phyloP scores from a whole-genome alignment of 2,888 invertebrate species.

The Hypsopygia costalis region DNA sequence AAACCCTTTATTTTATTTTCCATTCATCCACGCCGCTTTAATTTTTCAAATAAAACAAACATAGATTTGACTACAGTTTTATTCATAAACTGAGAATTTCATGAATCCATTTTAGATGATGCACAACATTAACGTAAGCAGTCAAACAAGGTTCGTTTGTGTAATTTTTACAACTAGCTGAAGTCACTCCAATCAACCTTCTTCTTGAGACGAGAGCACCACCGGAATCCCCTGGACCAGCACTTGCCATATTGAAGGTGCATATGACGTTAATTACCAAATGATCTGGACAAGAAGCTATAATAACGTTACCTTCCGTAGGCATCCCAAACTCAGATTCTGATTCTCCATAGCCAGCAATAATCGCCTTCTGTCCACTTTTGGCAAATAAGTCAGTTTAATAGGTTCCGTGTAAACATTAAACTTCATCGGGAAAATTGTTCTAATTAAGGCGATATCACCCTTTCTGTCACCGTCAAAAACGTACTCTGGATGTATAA shows the following conservation, averaged over 20 bases:
- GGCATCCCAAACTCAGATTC: slow-evolving; percentile 15
- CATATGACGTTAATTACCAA: slow-evolving; percentile 22
- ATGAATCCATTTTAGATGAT: slow-evolving; percentile 27
- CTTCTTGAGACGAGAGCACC: slow-evolving; percentile 25
- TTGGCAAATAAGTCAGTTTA: slow-evolving; percentile 10
- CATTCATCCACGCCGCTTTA: too few species aligned
- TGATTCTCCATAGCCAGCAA: slow-evolving; percentile 26
- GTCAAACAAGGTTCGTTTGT: slow-evolving; percentile 17
- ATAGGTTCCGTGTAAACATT: slow-evolving; percentile 19
- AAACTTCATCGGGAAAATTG: slow-evolving; percentile 17
- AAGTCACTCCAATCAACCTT: slow-evolving; percentile 26
- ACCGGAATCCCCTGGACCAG: slow-evolving; percentile 31
- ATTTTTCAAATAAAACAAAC: too few species aligned
- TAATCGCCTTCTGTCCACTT: slow-evolving; percentile 14
- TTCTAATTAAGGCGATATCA: slow-evolving; percentile 30
- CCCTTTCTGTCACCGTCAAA: slow-evolving; percentile 10
- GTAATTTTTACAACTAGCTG: slow-evolving; percentile 20
- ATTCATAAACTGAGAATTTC: slow-evolving; percentile 7
- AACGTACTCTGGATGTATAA: slow-evolving; percentile 6
- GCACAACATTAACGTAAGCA: slow-evolving; percentile 22
- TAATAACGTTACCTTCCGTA: slow-evolving; percentile 23
- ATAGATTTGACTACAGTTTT: too few species aligned
- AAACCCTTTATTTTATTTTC: too few species aligned
- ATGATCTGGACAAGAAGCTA: slow-evolving; percentile 15
- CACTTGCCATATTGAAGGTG: slow-evolving; percentile 18